These are phyloP conservation scores for Pecten maximus DNA, from an alignment of 2,888 invertebrate genomes.

Conservation along the genomic window DNA sequence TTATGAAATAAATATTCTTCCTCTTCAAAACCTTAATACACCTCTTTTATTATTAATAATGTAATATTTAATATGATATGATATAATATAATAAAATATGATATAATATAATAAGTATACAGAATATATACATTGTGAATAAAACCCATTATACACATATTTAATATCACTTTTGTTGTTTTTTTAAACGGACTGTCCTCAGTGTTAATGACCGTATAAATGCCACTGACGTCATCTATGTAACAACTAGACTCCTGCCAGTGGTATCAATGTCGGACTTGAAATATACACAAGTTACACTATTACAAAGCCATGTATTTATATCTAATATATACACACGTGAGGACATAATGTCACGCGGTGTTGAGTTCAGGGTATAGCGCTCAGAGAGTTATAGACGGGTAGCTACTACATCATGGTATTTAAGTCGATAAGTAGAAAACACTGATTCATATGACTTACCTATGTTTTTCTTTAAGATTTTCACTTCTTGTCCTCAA, in stretches of 20 bases:
- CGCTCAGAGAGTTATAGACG: background rate
- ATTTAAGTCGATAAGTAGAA: background rate
- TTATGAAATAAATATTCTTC: no score
- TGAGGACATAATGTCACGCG: background rate
- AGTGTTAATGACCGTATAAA: background rate
- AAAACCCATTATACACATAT: no score
- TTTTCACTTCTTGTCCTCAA: background rate
- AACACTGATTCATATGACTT: background rate
- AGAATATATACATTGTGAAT: no score
- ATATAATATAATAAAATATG: no score
- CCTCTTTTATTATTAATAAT: no score
- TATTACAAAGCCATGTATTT: background rate
- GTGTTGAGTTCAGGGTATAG: background rate
- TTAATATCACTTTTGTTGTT: no score
- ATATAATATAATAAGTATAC: no score
- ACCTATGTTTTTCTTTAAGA: background rate
- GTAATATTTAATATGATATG: no score
- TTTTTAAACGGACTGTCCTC: no score
- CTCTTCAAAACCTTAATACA: no score
- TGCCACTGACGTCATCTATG: background rate
- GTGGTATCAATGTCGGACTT: background rate
- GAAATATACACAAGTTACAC: background rate
- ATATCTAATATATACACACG: background rate
- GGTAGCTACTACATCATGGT: background rate
- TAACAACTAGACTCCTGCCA: no score